phyloP scores from a whole-genome alignment of 1,140 invertebrate genomes.

The Hetaerina americana region DNA sequence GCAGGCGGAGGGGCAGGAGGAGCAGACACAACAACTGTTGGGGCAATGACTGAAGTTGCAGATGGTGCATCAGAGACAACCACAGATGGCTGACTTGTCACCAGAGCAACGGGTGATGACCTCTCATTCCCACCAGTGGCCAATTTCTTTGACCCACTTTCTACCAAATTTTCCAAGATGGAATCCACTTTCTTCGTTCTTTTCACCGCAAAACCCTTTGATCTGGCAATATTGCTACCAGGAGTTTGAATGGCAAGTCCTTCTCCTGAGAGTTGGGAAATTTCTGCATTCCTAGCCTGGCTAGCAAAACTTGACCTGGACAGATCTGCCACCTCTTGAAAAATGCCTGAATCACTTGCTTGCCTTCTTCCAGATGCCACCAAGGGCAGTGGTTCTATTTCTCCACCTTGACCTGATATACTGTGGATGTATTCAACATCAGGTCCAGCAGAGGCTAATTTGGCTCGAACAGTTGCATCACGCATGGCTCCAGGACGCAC shows the following conservation, averaged over 20 bases:
- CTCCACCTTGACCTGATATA: not conserved
- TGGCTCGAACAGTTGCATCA: not conserved
- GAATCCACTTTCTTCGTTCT: conserved; percentile 14
- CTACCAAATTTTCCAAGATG: conserved; percentile 13
- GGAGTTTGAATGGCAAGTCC: not conserved
- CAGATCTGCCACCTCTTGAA: not conserved
- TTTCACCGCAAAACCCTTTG: conserved; percentile 9
- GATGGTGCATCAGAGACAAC: not conserved
- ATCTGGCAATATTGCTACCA: not conserved
- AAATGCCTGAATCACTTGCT: not conserved
- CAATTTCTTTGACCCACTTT: conserved; percentile 13
- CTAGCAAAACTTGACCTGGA: not conserved
- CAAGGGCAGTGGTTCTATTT: not conserved
- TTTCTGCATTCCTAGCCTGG: not conserved
- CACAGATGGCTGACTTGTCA: not conserved
- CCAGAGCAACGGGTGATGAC: not conserved
- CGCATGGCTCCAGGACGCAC: not conserved
- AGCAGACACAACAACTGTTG: not conserved
- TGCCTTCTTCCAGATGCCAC: not conserved
- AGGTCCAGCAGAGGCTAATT: not conserved
- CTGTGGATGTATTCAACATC: not conserved
- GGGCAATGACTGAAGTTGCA: not conserved
- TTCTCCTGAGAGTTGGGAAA: not conserved
- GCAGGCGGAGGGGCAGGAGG: not conserved
- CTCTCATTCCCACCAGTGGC: not conserved